These are phyloP conservation scores for Autographa gamma DNA, from an alignment of 2,888 invertebrate genomes.

Conservation along the genomic window DNA sequence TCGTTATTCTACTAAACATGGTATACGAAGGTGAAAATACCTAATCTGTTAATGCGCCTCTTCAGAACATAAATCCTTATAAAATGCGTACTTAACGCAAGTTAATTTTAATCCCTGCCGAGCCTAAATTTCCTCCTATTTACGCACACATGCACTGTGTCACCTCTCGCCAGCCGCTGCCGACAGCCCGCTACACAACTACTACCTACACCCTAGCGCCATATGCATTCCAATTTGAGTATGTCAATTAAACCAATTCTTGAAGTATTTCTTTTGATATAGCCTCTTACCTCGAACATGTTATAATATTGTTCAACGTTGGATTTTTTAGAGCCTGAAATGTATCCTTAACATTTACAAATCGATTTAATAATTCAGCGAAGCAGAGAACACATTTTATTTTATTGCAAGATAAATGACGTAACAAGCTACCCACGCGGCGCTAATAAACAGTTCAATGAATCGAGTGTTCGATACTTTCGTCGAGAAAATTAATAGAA, in stretches of 20 bases:
- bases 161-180: conserved; percentile 42
- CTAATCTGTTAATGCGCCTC: conserved; percentile 82
- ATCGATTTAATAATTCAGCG: conserved; percentile 59
- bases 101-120: conserved; percentile 83
- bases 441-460: conserved; percentile 36
- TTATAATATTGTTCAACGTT: conserved; percentile 56
- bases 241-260: conserved; percentile 66
- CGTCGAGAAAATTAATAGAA: conserved; percentile 46
- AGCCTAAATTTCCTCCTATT: conserved; percentile 84
- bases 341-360: conserved; percentile 58
- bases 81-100: conserved; percentile 67
- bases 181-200: conserved; percentile 50
- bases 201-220: conserved; percentile 64
- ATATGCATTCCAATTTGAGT: conserved; percentile 66
- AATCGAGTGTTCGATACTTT: conserved; percentile 39
- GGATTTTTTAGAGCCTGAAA: conserved; percentile 55
- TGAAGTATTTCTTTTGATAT: conserved; percentile 62
- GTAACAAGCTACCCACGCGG: conserved; percentile 54
- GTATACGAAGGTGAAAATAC: conserved; percentile 86
- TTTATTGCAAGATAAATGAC: conserved; percentile 65
- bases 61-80: conserved; percentile 78
- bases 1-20: conserved; percentile 85
- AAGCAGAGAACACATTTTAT: conserved; percentile 66
- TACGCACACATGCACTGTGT: conserved; percentile 74
- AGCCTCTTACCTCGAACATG: conserved; percentile 66